phyloP scores from a whole-genome alignment of 2,113 vertebrate genomes.

The Campylorhamphus procurvoides region DNA sequence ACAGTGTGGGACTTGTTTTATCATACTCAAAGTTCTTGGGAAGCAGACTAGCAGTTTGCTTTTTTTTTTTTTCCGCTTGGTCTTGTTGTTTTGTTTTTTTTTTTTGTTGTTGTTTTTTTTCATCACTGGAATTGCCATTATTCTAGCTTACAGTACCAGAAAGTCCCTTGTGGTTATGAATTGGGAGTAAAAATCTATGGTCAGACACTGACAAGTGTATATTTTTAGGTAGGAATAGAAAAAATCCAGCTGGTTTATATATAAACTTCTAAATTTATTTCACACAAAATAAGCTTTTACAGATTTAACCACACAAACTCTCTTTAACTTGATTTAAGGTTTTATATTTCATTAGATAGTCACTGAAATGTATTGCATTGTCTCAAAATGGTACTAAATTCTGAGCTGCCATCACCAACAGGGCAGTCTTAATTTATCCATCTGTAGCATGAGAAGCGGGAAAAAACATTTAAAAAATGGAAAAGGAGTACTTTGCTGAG shows the following conservation, averaged over 20 bases:
- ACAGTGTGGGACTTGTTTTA: background rate
- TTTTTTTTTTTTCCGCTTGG: background rate
- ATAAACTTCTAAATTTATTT: slow-evolving; percentile 36
- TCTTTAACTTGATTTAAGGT: slow-evolving; percentile 50
- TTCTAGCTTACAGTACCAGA: background rate
- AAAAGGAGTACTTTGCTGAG: slow-evolving; percentile 24
- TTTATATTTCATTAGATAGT: slow-evolving; percentile 15
- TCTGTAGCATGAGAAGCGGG: background rate
- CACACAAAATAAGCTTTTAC: background rate
- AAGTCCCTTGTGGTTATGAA: background rate
- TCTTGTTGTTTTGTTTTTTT: background rate
- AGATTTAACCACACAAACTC: background rate
- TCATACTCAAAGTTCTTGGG: background rate
- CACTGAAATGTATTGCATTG: background rate
- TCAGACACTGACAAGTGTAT: background rate
- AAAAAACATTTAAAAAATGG: background rate
- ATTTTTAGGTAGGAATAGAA: slow-evolving; percentile 1
- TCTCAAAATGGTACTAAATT: slow-evolving; percentile 29
- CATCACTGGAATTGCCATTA: background rate
- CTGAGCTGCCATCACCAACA: background rate
- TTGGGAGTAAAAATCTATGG: slow-evolving; percentile 4
- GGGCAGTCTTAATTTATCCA: slow-evolving; percentile 47
- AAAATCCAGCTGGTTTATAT: background rate
- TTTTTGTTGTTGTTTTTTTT: background rate
- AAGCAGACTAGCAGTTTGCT: background rate